Percentiles rank a stretch among this genome's conserved stretches.
Conservation (phyloP, 2,113 vertebrate species). For the Cyprinodon brontotheroides region DNA sequence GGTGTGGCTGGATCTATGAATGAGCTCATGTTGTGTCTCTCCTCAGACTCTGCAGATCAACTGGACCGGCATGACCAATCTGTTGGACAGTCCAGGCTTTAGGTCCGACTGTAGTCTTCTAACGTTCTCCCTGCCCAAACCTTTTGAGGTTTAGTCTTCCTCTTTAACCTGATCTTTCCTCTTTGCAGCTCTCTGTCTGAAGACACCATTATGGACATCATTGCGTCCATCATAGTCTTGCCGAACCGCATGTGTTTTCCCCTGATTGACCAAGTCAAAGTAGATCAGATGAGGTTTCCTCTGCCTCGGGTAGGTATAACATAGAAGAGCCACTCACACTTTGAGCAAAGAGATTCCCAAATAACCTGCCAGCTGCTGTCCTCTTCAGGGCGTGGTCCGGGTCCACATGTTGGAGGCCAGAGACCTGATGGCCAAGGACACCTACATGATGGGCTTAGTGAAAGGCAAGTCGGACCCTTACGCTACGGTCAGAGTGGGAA, state of each 20-base stretch:
- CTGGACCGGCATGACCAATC: conserved; percentile 95
- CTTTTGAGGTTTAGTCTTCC: not conserved
- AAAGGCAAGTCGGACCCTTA: conserved; percentile 96
- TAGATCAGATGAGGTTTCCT: conserved; percentile 90
- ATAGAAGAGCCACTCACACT: not conserved
- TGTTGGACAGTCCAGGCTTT: conserved; percentile 90
- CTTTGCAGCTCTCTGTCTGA: conserved; percentile 86
- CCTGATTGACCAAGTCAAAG: conserved; percentile 89
- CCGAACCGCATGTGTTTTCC: conserved; percentile 95
- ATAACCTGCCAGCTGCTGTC: not conserved
- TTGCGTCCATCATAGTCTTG: conserved; percentile 89
- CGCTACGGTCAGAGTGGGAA: conserved; percentile 83
- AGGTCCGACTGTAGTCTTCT: conserved; percentile 74
- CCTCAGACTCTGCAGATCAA: conserved; percentile 85
- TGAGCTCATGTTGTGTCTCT: not conserved
- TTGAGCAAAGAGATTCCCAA: not conserved
- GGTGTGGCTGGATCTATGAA: not conserved
- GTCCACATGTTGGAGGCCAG: conserved; percentile 87
- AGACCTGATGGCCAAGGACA: conserved; percentile 89
- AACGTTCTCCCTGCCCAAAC: not conserved
- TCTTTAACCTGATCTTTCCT: conserved; percentile 4
- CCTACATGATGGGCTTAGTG: conserved; percentile 86
- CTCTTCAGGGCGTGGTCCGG: conserved; percentile 87
- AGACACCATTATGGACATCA: conserved; percentile 86
- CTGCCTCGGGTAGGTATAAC: conserved; percentile 86